Conservation (phyloP, 2,888 invertebrate genomes). For the Oscheius sp. region DNA sequence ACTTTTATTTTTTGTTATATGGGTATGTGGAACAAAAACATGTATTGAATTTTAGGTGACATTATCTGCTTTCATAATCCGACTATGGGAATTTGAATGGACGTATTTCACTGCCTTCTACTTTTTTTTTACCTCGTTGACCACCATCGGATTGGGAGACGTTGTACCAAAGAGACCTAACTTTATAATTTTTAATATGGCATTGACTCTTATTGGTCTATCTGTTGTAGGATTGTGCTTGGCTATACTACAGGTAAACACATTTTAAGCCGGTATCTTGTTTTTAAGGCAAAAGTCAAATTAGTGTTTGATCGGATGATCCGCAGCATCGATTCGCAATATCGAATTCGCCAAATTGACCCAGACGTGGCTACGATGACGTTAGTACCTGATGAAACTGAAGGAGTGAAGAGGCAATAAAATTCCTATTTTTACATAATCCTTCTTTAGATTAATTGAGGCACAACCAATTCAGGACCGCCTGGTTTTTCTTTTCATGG, state of each 20-base stretch:
- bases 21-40: slow-evolving; percentile 33
- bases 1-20: slow-evolving; percentile 53
- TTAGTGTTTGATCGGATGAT: slow-evolving; percentile 57
- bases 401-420: slow-evolving; percentile 51
- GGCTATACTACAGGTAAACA: slow-evolving; percentile 52
- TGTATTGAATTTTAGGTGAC: slow-evolving; percentile 39
- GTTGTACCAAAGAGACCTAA: slow-evolving; percentile 61
- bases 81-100: slow-evolving; percentile 61
- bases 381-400: slow-evolving; percentile 56
- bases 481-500: slow-evolving; percentile 54
- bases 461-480: slow-evolving; percentile 54
- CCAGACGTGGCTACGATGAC: slow-evolving; percentile 59
- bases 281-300: slow-evolving; percentile 52
- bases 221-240: slow-evolving; percentile 57
- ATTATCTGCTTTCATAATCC: slow-evolving; percentile 38
- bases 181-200: slow-evolving; percentile 58
- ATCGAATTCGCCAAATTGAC: slow-evolving; percentile 55
- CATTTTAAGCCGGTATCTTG: not conserved
- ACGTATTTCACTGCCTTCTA: slow-evolving; percentile 60
- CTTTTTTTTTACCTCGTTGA: slow-evolving; percentile 60
- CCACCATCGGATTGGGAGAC: slow-evolving; percentile 59
- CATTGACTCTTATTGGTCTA: slow-evolving; percentile 53
- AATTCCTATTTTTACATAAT: not conserved
- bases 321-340: slow-evolving; percentile 57
- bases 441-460: slow-evolving; percentile 41